Evolutionary conservation across 2,113 vertebrate species (phyloP).

Genomic region (Nannobrachium achirus): DNA sequence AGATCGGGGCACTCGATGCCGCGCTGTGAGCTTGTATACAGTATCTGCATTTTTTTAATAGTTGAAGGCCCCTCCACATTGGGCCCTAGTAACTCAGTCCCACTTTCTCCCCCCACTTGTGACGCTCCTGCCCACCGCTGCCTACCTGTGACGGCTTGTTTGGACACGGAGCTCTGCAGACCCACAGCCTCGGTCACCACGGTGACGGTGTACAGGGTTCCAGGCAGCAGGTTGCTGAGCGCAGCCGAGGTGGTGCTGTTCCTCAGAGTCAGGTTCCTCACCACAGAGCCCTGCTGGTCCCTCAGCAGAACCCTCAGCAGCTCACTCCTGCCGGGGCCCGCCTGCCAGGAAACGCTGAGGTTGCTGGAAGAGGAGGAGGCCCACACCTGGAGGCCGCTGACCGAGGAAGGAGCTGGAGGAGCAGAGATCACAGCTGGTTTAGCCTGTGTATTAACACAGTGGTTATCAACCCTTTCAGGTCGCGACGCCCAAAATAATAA

Average conservation of each 20-base stretch:
- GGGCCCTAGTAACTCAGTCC: too few relatives aligned
- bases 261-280: conserved; percentile 69
- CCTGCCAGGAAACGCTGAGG: conserved; percentile 81
- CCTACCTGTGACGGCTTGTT: conserved; percentile 82
- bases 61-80: too few relatives aligned
- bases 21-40: too few relatives aligned
- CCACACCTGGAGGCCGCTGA: conserved; percentile 75
- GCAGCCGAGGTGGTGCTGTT: conserved; percentile 63
- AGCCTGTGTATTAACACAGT: too few relatives aligned
- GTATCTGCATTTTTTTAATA: too few relatives aligned
- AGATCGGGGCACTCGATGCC: too few relatives aligned
- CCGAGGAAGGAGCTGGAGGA: conserved; percentile 79
- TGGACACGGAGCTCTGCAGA: conserved; percentile 72
- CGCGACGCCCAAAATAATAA: too few relatives aligned
- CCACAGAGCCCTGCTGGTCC: conserved; percentile 53
- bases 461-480: too few relatives aligned
- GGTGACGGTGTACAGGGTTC: conserved; percentile 84
- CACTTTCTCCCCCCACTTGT: too few relatives aligned
- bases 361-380: conserved; percentile 65
- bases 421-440: not conserved
- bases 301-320: conserved; percentile 78
- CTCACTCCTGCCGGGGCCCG: conserved; percentile 81
- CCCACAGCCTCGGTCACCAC: conserved; percentile 81
- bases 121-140: too few relatives aligned
- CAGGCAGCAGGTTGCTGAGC: conserved; percentile 80